phyloP scores from a whole-genome alignment of 2,888 invertebrate genomes.

The Dolichopus griseipennis region DNA sequence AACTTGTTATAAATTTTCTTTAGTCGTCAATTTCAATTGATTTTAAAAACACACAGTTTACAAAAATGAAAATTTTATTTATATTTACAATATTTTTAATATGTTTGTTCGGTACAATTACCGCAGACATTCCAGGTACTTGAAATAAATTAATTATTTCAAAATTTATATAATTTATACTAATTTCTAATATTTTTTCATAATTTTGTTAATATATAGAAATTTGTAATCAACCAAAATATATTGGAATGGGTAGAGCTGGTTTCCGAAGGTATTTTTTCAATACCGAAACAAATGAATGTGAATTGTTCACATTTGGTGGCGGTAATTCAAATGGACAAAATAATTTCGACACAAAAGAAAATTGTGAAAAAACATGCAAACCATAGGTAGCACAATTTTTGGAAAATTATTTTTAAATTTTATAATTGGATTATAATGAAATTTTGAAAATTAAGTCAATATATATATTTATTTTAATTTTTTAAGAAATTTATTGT shows the following conservation, averaged over 20 bases:
- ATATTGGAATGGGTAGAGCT: neutral
- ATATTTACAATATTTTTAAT: neutral
- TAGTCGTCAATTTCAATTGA: too few relatives aligned
- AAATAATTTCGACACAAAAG: conserved; percentile 13
- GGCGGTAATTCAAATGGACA: conserved; percentile 17
- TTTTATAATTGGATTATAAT: too few relatives aligned
- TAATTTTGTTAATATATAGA: neutral
- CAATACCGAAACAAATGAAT: neutral
- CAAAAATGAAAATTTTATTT: neutral
- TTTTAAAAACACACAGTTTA: too few relatives aligned
- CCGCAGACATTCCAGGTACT: neutral
- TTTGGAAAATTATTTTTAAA: too few relatives aligned
- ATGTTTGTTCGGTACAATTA: neutral
- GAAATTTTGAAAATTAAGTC: too few relatives aligned
- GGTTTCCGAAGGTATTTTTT: neutral
- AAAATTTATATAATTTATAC: too few relatives aligned
- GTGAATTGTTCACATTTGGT: conserved; percentile 1
- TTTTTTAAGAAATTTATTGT: too few relatives aligned
- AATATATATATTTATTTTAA: too few relatives aligned
- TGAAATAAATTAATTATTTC: too few relatives aligned
- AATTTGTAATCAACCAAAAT: neutral
- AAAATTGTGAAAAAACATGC: conserved; percentile 10
- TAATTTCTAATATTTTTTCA: neutral
- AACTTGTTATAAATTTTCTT: too few relatives aligned
- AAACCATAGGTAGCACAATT: neutral